These are phyloP conservation scores for Cygnus buccinator DNA, from an alignment of 2,113 vertebrate species.

Conservation along the genomic window DNA sequence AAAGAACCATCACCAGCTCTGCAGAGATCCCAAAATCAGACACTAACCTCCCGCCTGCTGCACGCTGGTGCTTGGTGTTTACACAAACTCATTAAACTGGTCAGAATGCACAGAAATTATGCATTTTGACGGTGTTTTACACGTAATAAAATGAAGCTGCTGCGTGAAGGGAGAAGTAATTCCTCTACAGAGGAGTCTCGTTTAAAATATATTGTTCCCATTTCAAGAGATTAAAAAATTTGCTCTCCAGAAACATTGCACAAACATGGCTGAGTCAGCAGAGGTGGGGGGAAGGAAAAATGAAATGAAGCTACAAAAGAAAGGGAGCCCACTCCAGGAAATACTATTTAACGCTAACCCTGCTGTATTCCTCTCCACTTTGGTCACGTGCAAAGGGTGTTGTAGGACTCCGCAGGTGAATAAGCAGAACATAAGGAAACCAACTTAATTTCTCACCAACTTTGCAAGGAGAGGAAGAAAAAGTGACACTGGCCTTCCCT, in stretches of 20 bases:
- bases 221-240: background rate
- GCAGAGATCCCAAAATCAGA: background rate
- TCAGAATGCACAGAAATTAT: rapidly evolving
- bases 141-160: background rate
- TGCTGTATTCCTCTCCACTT: background rate
- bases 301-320: background rate
- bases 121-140: background rate
- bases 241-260: background rate
- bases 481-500: background rate
- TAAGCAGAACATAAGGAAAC: background rate
- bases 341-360: background rate
- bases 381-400: background rate
- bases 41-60: too few species aligned
- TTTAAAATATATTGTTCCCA: background rate
- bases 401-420: background rate
- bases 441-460: background rate
- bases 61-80: background rate
- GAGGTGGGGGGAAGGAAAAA: background rate
- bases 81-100: background rate
- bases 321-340: background rate
- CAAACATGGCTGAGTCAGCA: background rate
- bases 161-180: background rate
- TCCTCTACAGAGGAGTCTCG: background rate
- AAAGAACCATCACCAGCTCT: background rate
- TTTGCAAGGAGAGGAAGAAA: background rate